A percentile compares a stretch with the other conserved stretches of the same genome.
phyloP scores from a whole-genome alignment of 1,140 invertebrate species.

The Drosophila navojoa region DNA sequence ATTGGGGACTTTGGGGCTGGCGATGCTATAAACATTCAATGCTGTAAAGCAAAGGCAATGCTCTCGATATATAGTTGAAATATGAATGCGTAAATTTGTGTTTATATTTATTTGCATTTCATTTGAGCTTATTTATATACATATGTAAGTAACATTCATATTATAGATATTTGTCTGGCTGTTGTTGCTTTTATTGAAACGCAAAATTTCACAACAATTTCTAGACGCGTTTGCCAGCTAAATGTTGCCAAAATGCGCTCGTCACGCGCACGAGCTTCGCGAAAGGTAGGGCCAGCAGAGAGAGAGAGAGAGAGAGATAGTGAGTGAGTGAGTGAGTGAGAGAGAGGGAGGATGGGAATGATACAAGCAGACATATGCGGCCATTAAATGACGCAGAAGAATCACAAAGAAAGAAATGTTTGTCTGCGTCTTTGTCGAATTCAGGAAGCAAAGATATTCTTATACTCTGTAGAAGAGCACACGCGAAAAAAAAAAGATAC shows the following conservation, averaged over 20 bases:
- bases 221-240: conserved; percentile 37
- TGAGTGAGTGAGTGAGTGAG: background rate
- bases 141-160: background rate
- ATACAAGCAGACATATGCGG: background rate
- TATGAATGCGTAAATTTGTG: conserved; percentile 49
- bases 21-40: conserved; percentile 38
- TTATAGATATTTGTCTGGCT: conserved; percentile 21
- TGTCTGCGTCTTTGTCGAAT: conserved; percentile 27
- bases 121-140: background rate
- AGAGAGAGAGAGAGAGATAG: background rate
- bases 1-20: background rate
- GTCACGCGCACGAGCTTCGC: conserved; percentile 67
- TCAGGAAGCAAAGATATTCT: conserved; percentile 23
- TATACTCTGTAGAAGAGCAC: conserved; percentile 24
- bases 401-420: conserved; percentile 49
- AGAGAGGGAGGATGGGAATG: background rate
- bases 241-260: conserved; percentile 50
- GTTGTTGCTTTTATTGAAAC: background rate
- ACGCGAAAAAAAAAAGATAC: background rate
- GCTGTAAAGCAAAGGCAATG: background rate
- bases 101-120: too few relatives aligned
- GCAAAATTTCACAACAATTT: conserved; percentile 27
- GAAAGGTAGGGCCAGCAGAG: conserved; percentile 3
- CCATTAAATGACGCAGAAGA: conserved; percentile 29
- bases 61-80: conserved; percentile 10